These are phyloP conservation scores for Caenorhabditis angaria DNA, from an alignment of 2,888 invertebrate species.

Conservation along the genomic window DNA sequence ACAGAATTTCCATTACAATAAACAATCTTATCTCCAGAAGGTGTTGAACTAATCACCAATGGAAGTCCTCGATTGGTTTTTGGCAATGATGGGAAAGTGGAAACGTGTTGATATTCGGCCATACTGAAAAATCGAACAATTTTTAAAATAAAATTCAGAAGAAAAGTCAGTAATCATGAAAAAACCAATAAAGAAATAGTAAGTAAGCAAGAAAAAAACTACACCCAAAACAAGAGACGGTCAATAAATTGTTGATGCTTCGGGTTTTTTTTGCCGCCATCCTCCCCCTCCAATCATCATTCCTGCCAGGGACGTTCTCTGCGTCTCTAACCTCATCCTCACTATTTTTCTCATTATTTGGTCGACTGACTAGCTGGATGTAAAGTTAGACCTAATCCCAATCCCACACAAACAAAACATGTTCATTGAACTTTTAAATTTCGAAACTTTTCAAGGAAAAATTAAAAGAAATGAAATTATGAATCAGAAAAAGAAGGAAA, in stretches of 20 bases:
- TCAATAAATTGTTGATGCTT: constrained; percentile 4
- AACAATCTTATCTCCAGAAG: constrained; percentile 93
- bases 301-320: background rate
- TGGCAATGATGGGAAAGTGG: constrained; percentile 86
- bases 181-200: background rate
- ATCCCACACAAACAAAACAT: constrained; percentile 1
- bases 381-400: constrained; percentile 4
- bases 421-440: constrained; percentile 1
- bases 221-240: constrained; percentile 3
- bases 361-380: background rate
- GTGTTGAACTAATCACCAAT: constrained; percentile 85
- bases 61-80: constrained; percentile 93
- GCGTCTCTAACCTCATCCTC: constrained; percentile 5
- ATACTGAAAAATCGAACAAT: constrained; percentile 1
- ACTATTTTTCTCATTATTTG: background rate
- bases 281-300: background rate
- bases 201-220: background rate
- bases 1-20: constrained; percentile 98
- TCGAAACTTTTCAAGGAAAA: background rate
- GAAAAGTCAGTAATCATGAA: background rate
- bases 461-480: background rate
- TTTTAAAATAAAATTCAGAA: background rate
- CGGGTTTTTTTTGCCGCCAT: background rate
- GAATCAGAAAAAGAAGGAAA: background rate
- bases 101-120: constrained; percentile 20